These are phyloP conservation scores for Aphrophora alni DNA, from an alignment of 2,888 invertebrate species.

Conservation along the genomic window DNA sequence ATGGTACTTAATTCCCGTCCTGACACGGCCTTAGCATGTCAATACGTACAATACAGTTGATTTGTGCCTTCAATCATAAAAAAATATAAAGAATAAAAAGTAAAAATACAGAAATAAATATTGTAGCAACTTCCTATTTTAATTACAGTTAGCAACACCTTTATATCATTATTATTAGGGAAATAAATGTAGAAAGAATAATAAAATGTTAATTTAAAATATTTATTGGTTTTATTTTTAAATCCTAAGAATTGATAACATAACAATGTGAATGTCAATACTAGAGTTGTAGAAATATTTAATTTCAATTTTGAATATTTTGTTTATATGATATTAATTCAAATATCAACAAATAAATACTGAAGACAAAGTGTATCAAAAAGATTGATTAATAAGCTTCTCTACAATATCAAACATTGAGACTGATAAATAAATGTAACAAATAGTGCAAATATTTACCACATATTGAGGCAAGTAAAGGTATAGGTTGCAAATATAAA, in stretches of 20 bases:
- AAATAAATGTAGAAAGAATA: neutral
- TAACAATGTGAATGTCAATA: too few relatives aligned
- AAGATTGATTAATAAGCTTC: too few relatives aligned
- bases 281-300: too few relatives aligned
- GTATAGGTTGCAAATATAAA: too few relatives aligned
- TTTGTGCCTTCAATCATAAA: neutral
- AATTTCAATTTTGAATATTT: too few relatives aligned
- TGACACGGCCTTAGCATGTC: neutral
- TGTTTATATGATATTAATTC: too few relatives aligned
- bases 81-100: neutral
- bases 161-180: neutral
- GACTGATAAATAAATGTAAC: too few relatives aligned
- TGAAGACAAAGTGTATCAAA: too few relatives aligned
- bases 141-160: constrained; percentile 1
- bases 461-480: too few relatives aligned
- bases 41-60: constrained; percentile 2
- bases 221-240: neutral
- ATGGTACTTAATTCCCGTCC: neutral
- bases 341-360: too few relatives aligned
- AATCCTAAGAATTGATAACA: neutral
- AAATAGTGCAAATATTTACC: too few relatives aligned
- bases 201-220: constrained; percentile 5
- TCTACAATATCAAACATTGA: too few relatives aligned
- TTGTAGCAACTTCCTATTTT: constrained; percentile 9
- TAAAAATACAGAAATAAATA: neutral